Evolutionary conservation across 1,140 invertebrate genomes (phyloP), one percentile per base, ranked within the genome.

Genomic region (Aphaenogaster ashmeadi): DNA sequence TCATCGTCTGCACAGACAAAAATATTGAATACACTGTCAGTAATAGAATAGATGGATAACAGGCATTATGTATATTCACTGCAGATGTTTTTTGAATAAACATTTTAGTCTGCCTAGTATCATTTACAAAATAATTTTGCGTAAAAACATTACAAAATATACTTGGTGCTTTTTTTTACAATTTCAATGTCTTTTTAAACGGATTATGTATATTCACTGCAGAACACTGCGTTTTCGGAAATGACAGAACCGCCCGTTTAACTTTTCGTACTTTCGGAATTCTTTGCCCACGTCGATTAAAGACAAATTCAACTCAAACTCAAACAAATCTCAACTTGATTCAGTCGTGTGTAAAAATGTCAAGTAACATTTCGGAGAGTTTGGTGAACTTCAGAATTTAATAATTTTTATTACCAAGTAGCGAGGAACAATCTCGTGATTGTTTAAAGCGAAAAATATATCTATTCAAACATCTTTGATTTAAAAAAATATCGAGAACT

Each of bases 1-100:
- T 71, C 79, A 36, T 81, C 69, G 69, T 75, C 38, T 84, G 21
- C 27, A 2, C 52, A 36, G 21, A 75, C 8, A 47, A 74, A 84
- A 60, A 47, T 60, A 62, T 58, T 36, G 18, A 1, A 47, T 84
- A 44, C n/a, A 60, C 36, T n/a, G 15, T 41, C 50, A 41, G n/a
- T 60, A 60, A 11, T 36, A 58, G 38, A 60, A 11, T 36, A 58
- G 38, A 74, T 47, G 80, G 41, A 75, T 84, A 50, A 84, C 54
- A 8, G 13, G n/a, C 11, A 58, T 81, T 41, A 71, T 8, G 11
- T 72, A 47, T 47, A 83, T 83, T 8, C 50, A 52, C 6, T 52
- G 50, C 5, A 27, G 27, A 27, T 27, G 15, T 18, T 52, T 18
- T 52, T 52, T 52, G 18, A 52, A 52, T 52, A 5, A 52, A 52